Base-by-base conservation (phyloP, 2,797 vertebrate species). In the Acipenser oxyrinchus region DNA sequence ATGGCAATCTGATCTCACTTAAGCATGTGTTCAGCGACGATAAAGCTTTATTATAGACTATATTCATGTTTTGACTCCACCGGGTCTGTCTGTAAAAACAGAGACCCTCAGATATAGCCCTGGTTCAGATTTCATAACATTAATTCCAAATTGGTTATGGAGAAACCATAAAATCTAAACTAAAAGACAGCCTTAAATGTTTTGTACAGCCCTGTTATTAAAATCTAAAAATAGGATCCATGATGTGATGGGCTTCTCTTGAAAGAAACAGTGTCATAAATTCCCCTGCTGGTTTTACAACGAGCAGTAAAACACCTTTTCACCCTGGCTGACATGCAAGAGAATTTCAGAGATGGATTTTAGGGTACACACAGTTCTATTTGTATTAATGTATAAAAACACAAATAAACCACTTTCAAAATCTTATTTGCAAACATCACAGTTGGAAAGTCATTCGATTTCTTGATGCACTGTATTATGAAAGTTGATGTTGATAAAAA, bases 11-110 rank as follows among this genome's bases (percentile, higher is more conserved):
- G 55, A 58, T 58, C 10, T 6, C 55, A 11, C 55, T 58, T 58
- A 58, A 11, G 55, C 55, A 58, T n/a, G 10, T n/a, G 12, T 58
- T n/a, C n/a, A n/a, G n/a, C n/a, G n/a, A n/a, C n/a, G n/a, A n/a
- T n/a, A n/a, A n/a, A n/a, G n/a, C n/a, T n/a, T 76, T 76, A 70
- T 65, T 8, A 65, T 70, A 71, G 72, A 77, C 63, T 11, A 53
- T 7, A 53, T 15, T 37, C 18, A 23, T 55, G 51, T 6, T 65
- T 48, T n/a, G 57, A 55, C 6, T 13, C 51, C 3, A 60, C 10
- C n/a, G 4, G 48, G 48, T 50, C 48, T 18, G 53, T 48, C 2
- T 15, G 13, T 10, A 18, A 15, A 15, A 63, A 48, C 18, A 8
- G 49, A 51, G 6, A 8, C 18, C 52, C 53, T 57, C 12, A 9